Conservation (phyloP, 2,797 vertebrate species). For the Phyllotis vaccarum region DNA sequence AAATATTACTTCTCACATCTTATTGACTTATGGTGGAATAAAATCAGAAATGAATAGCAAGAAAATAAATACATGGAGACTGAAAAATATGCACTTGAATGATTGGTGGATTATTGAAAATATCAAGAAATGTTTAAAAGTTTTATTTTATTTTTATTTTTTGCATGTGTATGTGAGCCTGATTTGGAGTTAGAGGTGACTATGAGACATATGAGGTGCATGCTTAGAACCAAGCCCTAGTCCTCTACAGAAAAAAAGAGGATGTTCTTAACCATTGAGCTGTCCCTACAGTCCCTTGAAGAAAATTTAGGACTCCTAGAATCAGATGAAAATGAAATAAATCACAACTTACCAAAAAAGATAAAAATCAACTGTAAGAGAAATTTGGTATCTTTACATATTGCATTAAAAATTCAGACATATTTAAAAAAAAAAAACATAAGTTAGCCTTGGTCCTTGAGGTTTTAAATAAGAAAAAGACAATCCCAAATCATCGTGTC, state of each 20-base stretch:
- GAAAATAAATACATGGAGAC: neutral
- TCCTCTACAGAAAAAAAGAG: neutral
- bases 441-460: neutral
- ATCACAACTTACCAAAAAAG: neutral
- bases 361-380: neutral
- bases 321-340: neutral
- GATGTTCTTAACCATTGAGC: neutral
- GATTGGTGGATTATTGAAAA: neutral
- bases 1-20: neutral
- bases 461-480: neutral
- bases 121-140: neutral
- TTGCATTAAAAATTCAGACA: neutral
- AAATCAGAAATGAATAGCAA: neutral
- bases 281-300: neutral
- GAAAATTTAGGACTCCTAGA: neutral
- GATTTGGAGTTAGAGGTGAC: neutral
- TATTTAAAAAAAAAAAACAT: neutral
- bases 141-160: neutral
- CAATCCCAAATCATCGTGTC: neutral
- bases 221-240: neutral
- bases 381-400: neutral
- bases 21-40: neutral
- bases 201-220: neutral
- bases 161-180: neutral
- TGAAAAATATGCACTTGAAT: neutral